Evolutionary conservation across 2,113 vertebrate genomes (phyloP), one percentile per base, ranked within the genome.

Genomic region (Trochalopteron elliotii): DNA sequence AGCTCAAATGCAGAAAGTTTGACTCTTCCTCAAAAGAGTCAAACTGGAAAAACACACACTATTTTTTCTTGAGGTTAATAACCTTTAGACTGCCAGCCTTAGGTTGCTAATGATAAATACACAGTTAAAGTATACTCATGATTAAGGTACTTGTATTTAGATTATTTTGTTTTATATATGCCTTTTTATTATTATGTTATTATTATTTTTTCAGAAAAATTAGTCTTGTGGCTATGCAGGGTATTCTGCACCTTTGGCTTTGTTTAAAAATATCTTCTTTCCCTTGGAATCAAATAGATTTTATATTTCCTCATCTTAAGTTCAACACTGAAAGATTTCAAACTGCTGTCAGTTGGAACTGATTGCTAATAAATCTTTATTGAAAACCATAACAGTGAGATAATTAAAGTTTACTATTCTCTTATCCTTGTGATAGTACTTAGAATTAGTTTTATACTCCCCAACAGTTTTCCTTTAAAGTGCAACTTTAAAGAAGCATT

Each of bases 341-440:
- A 87, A 56, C 10, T 78, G 21, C 61, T 70, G 10, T 79, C 12
- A 12, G 33, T 60, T 82, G 25, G 40, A 87, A n/a, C 9, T 56
- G 45, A 56, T 84, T 78, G 52, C 19, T 75, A 60, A 40, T 60
- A 56, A 78, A 40, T 79, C 69, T 79, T 82, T 82, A 52, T 63
- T 90, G 35, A 82, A 78, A 91, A 59, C 25, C 47, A 0, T 33
- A 84, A 44, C 7, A 42, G 25, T 59, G 59, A 70, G 33, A 55
- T 67, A 56, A 90, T 61, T 74, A 20, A 83, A 70, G 52, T 74
- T 94, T 57, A 39, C 70, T 87, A 28, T 81, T 87, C 12, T 63
- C 44, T 70, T 78, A 19, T 70, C 52, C 25, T 89, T 89, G 55
- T 69, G 40, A 24, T 56, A 71, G 15, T 2, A 2, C 35, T 89